Percentiles rank a stretch among this genome's conserved stretches.
These are phyloP conservation scores for Periophthalmodon schlosseri DNA, from an alignment of 2,113 vertebrate genomes.

Conservation along the genomic window DNA sequence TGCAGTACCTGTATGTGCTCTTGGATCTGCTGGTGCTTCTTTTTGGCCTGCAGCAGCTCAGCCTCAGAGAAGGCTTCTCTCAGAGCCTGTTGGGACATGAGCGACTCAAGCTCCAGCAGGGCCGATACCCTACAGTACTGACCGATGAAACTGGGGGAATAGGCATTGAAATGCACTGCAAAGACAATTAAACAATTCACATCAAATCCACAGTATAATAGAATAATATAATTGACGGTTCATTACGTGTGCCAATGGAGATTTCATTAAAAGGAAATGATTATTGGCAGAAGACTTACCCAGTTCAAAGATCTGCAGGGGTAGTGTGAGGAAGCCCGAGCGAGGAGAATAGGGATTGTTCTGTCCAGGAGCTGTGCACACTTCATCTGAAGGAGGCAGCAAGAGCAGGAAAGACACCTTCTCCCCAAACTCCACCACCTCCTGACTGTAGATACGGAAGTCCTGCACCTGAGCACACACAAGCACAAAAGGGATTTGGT, in stretches of 20 bases:
- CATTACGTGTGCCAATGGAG: not conserved
- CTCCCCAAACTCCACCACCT: conserved; percentile 88
- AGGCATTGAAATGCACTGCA: conserved; percentile 87
- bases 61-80: conserved; percentile 88
- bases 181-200: conserved; percentile 4
- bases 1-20: conserved; percentile 85
- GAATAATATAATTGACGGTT: not conserved
- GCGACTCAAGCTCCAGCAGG: conserved; percentile 86
- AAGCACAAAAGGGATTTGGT: not conserved
- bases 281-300: conserved; percentile 69
- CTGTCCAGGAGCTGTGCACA: conserved; percentile 89
- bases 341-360: conserved; percentile 85
- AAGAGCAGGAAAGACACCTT: conserved; percentile 88
- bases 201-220: not conserved
- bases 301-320: conserved; percentile 90
- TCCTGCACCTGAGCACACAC: conserved; percentile 79
- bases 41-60: conserved; percentile 83
- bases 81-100: conserved; percentile 90
- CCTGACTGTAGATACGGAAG: conserved; percentile 89
- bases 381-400: conserved; percentile 86
- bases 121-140: conserved; percentile 89
- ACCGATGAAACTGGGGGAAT: conserved; percentile 84
- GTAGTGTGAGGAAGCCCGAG: conserved; percentile 85
- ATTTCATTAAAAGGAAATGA: not conserved
- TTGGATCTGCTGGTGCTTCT: conserved; percentile 88